Conservation (phyloP, 2,888 invertebrate genomes). For the Heteromyza rotundicornis region DNA sequence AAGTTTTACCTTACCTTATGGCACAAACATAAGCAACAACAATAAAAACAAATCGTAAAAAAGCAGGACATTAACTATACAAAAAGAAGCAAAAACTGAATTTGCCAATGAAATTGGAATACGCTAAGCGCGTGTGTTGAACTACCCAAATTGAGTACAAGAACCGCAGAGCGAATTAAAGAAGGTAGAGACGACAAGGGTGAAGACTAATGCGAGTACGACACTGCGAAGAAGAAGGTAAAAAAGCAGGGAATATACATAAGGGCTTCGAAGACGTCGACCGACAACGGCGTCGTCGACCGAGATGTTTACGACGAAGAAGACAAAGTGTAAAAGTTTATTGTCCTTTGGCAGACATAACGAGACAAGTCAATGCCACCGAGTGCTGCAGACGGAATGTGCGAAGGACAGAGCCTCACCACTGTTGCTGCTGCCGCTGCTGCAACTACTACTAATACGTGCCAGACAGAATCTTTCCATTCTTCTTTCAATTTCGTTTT, state of each 20-base stretch:
- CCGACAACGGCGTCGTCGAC: too few relatives aligned
- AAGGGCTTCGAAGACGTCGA: not conserved
- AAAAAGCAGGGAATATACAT: too few relatives aligned
- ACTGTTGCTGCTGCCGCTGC: too few relatives aligned
- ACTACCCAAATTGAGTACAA: not conserved
- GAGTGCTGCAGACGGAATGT: slow-evolving; percentile 2
- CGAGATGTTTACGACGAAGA: not conserved
- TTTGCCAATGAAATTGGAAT: not conserved
- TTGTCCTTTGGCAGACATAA: slow-evolving; percentile 37
- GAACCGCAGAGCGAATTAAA: not conserved
- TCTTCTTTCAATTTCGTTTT: not conserved
- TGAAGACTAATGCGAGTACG: too few relatives aligned
- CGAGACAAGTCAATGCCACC: slow-evolving; percentile 39
- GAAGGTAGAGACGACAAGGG: too few relatives aligned
- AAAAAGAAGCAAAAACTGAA: not conserved
- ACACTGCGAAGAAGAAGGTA: too few relatives aligned
- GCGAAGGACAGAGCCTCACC: slow-evolving; percentile 1
- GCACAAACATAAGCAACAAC: not conserved
- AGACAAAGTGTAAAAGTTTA: slow-evolving; percentile 31
- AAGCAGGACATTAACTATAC: slow-evolving; percentile 1
- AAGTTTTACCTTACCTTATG: not conserved
- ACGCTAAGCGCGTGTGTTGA: not conserved
- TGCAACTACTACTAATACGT: not conserved
- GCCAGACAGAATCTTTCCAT: not conserved
- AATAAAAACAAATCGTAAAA: not conserved